Evolutionary conservation across 2,888 invertebrate genomes (phyloP), one percentile per base, ranked within the genome.

Genomic region (Dione juno): DNA sequence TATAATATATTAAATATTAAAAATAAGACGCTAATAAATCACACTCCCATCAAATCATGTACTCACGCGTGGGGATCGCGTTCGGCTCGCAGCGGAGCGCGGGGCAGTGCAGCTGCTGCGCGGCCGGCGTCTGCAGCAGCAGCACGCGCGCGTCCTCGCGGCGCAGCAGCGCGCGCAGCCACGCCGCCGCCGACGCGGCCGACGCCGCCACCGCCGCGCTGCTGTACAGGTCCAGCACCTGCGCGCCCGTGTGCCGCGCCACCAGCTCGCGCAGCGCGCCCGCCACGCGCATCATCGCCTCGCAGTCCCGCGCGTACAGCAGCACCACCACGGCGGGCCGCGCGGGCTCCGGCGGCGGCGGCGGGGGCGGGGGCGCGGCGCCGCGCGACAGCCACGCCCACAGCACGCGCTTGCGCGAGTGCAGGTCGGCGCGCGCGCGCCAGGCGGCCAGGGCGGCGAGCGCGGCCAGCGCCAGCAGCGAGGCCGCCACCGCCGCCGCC

Each of bases 231-330:
- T 90, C 89, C 75, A 80, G 77, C 79, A 90, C 88, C 87, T 89
- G 82, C 69, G 19, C n/a, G 35, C 37, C 41, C 8, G 41, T 35
- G n/a, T 52, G 6, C 52, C 13, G 41, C 57, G 16, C 9, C 74
- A 93, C 76, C 69, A 89, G 58, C 66, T 3, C 58, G 48, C 63
- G 75, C 40, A 93, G 84, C 43, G 80, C 79, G 1, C 64, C 76
- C 53, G 86, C 80, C 14, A 83, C 82, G 8, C 78, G 78, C 81
- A 84, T 83, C 11, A 87, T 86, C 13, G 67, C 77, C 52, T 81
- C 79, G 63, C 89, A 86, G 81, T 94, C 94, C 16, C 92, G 83
- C 68, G 93, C 92, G 84, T 94, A 93, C 80, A 94, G 80, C 77
- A 94, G 79, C 76, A 94, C 75, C 54, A 67, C 66, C 61, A 74